Evolutionary conservation across 2,888 invertebrate genomes (phyloP).

Genomic region (Chrysolina haemoptera): DNA sequence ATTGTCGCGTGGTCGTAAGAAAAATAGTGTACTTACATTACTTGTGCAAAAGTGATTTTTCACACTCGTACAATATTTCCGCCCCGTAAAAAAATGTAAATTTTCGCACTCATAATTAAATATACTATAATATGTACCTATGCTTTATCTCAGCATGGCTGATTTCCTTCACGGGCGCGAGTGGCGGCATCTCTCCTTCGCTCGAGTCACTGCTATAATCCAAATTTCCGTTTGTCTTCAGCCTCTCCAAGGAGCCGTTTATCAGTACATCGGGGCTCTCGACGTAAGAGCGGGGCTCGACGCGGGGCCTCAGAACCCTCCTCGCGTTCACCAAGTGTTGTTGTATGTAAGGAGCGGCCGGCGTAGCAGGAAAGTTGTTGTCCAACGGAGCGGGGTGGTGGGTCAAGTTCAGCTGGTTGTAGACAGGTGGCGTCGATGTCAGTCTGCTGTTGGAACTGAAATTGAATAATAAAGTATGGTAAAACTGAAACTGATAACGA

Average conservation of each 20-base stretch:
- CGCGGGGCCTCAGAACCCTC: slow-evolving; percentile 85
- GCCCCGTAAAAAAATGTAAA: too few relatives aligned
- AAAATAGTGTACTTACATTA: too few relatives aligned
- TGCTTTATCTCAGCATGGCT: slow-evolving; percentile 66
- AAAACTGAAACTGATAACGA: too few relatives aligned
- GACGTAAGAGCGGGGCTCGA: slow-evolving; percentile 88
- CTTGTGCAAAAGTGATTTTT: too few relatives aligned
- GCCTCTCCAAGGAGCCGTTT: slow-evolving; percentile 67
- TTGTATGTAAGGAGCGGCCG: slow-evolving; percentile 24
- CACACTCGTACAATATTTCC: too few relatives aligned
- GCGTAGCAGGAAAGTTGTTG: neutral
- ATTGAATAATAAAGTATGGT: neutral
- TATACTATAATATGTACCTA: slow-evolving; percentile 54
- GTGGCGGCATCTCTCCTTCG: slow-evolving; percentile 78
- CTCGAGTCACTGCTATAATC: slow-evolving; percentile 79
- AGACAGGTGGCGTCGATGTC: slow-evolving; percentile 36
- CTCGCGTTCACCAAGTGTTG: slow-evolving; percentile 65
- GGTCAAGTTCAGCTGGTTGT: slow-evolving; percentile 34
- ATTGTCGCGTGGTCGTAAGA: too few relatives aligned
- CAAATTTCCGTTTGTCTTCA: slow-evolving; percentile 70
- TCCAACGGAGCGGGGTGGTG: slow-evolving; percentile 1
- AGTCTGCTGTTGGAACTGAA: slow-evolving; percentile 40
- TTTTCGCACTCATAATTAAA: too few relatives aligned
- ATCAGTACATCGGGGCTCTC: slow-evolving; percentile 78
- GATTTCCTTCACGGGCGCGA: slow-evolving; percentile 80